Evolutionary conservation across 1,140 invertebrate genomes (phyloP).

Genomic region (Nilaparvata lugens): DNA sequence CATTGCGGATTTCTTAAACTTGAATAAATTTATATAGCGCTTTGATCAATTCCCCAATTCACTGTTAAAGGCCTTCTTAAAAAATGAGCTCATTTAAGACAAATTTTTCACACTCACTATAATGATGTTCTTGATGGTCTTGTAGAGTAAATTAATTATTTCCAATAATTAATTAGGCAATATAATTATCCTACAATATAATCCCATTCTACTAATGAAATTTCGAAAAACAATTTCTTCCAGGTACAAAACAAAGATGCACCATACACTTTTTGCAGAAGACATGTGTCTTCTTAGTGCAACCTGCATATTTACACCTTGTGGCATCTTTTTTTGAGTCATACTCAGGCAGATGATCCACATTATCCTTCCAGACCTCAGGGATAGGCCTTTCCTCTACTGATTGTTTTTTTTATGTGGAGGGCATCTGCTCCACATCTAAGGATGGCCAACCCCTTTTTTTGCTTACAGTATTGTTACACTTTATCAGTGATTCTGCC

Average conservation of each 20-base stretch:
- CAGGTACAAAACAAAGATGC: background rate
- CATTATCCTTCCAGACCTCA: background rate
- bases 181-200: no score
- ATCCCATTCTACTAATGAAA: no score
- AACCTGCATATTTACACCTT: background rate
- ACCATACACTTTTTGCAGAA: background rate
- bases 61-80: no score
- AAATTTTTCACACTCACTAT: no score
- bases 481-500: background rate
- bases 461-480: background rate
- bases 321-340: background rate
- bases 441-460: background rate
- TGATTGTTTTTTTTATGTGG: background rate
- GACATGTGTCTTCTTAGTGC: background rate
- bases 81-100: no score
- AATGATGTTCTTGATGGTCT: no score
- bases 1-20: no score
- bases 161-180: no score
- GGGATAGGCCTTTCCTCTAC: background rate
- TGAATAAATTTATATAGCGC: no score
- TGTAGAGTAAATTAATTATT: no score
- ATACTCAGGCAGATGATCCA: background rate
- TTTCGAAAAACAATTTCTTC: background rate
- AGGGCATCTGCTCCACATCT: background rate
- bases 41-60: no score